Evolutionary conservation across 2,888 invertebrate species (phyloP).

Genomic region (Coenonympha arcania): DNA sequence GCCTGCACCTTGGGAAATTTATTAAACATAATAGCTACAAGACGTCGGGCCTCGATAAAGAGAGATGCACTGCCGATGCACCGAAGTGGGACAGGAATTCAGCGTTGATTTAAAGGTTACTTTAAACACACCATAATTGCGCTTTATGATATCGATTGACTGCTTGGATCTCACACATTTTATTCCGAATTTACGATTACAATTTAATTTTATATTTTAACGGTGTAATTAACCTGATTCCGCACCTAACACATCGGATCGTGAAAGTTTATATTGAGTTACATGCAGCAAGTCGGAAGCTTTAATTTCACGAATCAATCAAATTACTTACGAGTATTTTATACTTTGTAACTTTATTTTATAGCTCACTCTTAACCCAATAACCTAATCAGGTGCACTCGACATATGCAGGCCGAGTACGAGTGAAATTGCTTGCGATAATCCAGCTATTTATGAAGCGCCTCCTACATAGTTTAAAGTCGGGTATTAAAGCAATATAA

Average conservation of each 20-base stretch:
- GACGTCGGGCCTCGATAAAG: constrained; percentile 22
- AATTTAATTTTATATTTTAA: constrained; percentile 17
- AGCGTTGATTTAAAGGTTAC: constrained; percentile 23
- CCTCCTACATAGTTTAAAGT: constrained; percentile 10
- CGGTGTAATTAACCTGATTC: constrained; percentile 16
- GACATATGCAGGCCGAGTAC: constrained; percentile 6
- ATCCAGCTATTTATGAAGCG: constrained; percentile 13
- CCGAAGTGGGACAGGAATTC: constrained; percentile 23
- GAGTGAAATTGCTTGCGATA: constrained; percentile 12
- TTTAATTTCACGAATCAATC: constrained; percentile 19
- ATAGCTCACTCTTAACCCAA: constrained; percentile 18
- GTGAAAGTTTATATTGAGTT: constrained; percentile 18
- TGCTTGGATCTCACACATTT: constrained; percentile 7
- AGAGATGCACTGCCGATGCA: constrained; percentile 18
- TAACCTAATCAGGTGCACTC: constrained; percentile 12
- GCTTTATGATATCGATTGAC: constrained; percentile 15
- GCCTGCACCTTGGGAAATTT: constrained; percentile 25
- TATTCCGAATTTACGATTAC: not conserved
- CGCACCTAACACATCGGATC: constrained; percentile 6
- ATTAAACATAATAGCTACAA: constrained; percentile 28
- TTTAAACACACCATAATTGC: constrained; percentile 19
- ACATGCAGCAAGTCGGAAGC: constrained; percentile 4
- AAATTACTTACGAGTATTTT: not conserved
- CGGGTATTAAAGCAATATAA: constrained; percentile 25
- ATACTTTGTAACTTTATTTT: constrained; percentile 19